Evolutionary conservation across 2,888 invertebrate genomes (phyloP), one percentile per base, ranked within the genome.

Genomic region (Pomacea canaliculata): DNA sequence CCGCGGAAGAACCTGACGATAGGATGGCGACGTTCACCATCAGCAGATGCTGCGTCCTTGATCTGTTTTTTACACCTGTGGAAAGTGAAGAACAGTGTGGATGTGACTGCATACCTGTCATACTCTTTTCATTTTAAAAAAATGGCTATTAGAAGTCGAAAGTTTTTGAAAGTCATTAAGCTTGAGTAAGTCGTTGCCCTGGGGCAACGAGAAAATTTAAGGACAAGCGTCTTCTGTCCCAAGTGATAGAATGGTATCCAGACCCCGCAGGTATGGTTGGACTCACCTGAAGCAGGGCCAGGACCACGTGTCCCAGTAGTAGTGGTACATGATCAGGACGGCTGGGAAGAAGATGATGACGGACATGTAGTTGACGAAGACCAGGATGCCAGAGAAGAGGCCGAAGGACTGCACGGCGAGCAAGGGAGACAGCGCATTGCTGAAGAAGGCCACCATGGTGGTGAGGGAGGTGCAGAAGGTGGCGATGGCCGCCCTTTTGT

Each of bases 381-480:
- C 85, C 27, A 89, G 79, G 70, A 88, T 69, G 12, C 86, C 86
- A 9, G 89, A 80, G 80, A 89, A 89, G 48, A 89, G 76, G 10
- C 88, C 89, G 75, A 89, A 89, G 0, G 87, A 84, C 68, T 76
- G 78, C 18, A 89, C 83, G 0, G 84, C 86, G 13, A 88, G 80
- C 60, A 89, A 78, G 0, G 89, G 89, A 9, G 88, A 88, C 7
- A 86, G 76, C 8, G 85, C 86, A 77, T 86, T 88, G 71, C 87
- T 85, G 71, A 86, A 71, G 78, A 90, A 89, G 7, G 90, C 90
- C 27, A 83, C 79, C 76, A 85, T 85, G 7, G 90, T 90, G 10
- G 90, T 89, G 13, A 87, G 74, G 19, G 90, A 89, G 13, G 89
- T 89, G 49, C 86, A 85, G 68, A 89, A 82, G 78, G 89, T 90